Conservation (phyloP, 2,113 vertebrate genomes). For the Alexandromys fortis region DNA sequence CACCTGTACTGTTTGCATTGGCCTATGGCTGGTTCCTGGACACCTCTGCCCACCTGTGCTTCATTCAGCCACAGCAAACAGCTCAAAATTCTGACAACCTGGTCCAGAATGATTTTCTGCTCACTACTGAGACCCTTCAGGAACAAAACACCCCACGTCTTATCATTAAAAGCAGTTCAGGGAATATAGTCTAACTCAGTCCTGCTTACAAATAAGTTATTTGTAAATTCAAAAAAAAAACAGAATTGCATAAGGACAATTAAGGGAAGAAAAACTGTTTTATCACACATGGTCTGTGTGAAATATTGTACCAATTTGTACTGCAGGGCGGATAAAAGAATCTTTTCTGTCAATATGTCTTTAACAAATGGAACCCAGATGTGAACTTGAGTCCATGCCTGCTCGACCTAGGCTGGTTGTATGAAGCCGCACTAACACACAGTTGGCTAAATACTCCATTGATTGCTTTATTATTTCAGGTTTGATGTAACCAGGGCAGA, state of each 20-base stretch:
- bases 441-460: background rate
- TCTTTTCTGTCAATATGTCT: background rate
- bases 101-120: background rate
- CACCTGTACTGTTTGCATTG: background rate
- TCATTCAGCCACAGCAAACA: background rate
- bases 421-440: background rate
- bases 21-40: background rate
- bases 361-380: background rate
- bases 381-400: background rate
- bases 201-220: background rate
- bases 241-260: conserved; percentile 14
- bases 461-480: background rate
- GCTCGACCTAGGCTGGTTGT: background rate
- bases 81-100: conserved; percentile 22
- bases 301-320: background rate
- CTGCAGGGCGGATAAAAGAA: background rate
- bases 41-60: background rate
- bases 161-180: background rate
- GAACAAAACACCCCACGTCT: conserved; percentile 7
- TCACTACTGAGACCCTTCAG: background rate
- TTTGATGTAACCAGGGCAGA: background rate
- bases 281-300: background rate
- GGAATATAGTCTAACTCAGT: background rate
- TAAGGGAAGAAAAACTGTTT: conserved; percentile 13
- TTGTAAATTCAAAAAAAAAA: conserved; percentile 38